Conservation (phyloP, 1,140 invertebrate species). For the Planococcus citri region DNA sequence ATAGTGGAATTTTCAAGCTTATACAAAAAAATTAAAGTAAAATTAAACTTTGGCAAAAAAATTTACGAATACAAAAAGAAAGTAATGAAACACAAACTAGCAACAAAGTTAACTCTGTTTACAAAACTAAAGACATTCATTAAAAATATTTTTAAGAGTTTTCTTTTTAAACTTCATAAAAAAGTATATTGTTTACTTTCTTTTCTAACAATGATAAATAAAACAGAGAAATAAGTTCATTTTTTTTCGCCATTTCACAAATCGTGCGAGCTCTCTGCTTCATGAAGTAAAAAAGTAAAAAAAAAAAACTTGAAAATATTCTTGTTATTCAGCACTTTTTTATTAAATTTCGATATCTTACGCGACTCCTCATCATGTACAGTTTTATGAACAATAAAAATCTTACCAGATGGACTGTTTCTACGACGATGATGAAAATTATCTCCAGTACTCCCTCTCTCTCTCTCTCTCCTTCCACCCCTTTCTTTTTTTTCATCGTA, state of each 20-base stretch:
- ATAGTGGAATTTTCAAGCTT: no score
- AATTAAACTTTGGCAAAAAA: not conserved
- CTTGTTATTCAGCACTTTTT: constrained; percentile 7
- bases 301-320: not conserved
- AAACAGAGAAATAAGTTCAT: not conserved
- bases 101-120: constrained; percentile 3
- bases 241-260: not conserved
- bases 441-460: no score
- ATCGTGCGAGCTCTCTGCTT: not conserved
- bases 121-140: constrained; percentile 7
- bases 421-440: no score
- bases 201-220: constrained; percentile 1
- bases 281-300: not conserved
- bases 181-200: constrained; percentile 3
- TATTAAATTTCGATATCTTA: not conserved
- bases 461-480: no score
- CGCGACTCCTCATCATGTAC: not conserved
- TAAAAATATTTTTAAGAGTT: constrained; percentile 8
- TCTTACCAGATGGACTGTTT: no score
- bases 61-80: not conserved
- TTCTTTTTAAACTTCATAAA: constrained; percentile 8
- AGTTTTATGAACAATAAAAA: no score
- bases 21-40: not conserved
- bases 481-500: no score
- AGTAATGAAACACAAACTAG: constrained; percentile 1